phyloP scores from a whole-genome alignment of 2,113 vertebrate genomes.

The Eublepharis macularius region DNA sequence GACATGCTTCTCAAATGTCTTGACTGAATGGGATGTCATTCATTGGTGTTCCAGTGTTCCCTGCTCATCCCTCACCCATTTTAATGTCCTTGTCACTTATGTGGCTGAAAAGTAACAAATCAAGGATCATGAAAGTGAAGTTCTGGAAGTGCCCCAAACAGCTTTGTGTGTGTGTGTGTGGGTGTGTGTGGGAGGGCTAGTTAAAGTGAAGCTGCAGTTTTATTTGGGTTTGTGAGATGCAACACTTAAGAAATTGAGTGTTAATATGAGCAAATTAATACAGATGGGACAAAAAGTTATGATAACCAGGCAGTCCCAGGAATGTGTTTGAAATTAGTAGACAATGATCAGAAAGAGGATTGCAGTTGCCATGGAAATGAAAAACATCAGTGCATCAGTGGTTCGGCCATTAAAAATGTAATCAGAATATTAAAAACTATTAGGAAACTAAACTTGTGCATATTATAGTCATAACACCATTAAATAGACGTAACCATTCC shows the following conservation, averaged over 20 bases:
- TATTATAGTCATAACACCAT: neutral
- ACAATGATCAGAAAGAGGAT: neutral
- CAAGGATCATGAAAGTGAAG: neutral
- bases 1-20: constrained; percentile 24
- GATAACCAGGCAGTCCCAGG: neutral
- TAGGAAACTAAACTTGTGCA: neutral
- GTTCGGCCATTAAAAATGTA: neutral
- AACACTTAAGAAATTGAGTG: neutral
- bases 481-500: neutral
- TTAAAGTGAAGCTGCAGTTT: neutral
- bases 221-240: neutral
- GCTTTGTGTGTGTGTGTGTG: too few relatives aligned
- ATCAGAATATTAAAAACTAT: neutral
- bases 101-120: fast-evolving
- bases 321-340: neutral
- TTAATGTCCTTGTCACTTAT: neutral
- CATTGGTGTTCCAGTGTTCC: neutral
- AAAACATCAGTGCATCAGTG: neutral
- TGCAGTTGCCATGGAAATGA: neutral
- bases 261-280: neutral
- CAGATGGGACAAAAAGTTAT: neutral
- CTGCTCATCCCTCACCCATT: neutral
- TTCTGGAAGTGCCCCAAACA: neutral
- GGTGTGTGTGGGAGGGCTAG: too few relatives aligned
- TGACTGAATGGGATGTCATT: neutral